Percentiles rank a stretch among this genome's conserved stretches.
Conservation (phyloP, 2,888 invertebrate genomes). For the Ormyrus pomaceus region DNA sequence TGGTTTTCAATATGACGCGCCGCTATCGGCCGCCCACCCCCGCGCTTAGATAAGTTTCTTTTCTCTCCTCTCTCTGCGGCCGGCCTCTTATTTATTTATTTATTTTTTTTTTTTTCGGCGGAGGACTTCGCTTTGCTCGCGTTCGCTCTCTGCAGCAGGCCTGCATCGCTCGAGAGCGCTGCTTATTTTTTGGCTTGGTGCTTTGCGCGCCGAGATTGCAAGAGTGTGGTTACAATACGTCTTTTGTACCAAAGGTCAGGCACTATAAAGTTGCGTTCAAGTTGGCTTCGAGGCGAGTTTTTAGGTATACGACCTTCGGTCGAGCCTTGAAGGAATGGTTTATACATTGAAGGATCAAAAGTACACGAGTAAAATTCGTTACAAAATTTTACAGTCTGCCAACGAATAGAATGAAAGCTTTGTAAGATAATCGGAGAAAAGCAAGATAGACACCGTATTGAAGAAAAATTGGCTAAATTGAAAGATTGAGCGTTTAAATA, state of each 20-base stretch:
- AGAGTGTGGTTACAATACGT: too few species aligned
- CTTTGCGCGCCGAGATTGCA: too few species aligned
- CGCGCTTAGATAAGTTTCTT: constrained; percentile 48
- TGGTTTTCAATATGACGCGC: constrained; percentile 74
- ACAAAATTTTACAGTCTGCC: too few species aligned
- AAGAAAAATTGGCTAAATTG: constrained; percentile 50
- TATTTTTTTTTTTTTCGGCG: constrained; percentile 11
- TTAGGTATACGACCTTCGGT: too few species aligned
- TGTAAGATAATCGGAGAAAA: too few species aligned
- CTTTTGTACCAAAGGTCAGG: too few species aligned
- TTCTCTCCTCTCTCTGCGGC: background rate
- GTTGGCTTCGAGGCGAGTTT: too few species aligned
- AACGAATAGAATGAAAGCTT: too few species aligned
- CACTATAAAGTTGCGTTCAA: too few species aligned
- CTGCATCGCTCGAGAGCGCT: background rate
- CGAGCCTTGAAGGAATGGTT: too few species aligned
- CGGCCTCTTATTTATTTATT: constrained; percentile 2
- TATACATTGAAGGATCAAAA: too few species aligned
- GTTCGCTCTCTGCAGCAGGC: background rate
- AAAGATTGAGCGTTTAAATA: constrained; percentile 50
- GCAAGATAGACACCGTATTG: constrained; percentile 1
- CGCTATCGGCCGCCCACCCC: constrained; percentile 65
- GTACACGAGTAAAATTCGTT: too few species aligned
- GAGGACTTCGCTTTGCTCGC: background rate
- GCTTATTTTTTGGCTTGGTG: background rate